These are phyloP conservation scores for Oithona nana DNA, from an alignment of 2,888 invertebrate genomes.

Conservation along the genomic window DNA sequence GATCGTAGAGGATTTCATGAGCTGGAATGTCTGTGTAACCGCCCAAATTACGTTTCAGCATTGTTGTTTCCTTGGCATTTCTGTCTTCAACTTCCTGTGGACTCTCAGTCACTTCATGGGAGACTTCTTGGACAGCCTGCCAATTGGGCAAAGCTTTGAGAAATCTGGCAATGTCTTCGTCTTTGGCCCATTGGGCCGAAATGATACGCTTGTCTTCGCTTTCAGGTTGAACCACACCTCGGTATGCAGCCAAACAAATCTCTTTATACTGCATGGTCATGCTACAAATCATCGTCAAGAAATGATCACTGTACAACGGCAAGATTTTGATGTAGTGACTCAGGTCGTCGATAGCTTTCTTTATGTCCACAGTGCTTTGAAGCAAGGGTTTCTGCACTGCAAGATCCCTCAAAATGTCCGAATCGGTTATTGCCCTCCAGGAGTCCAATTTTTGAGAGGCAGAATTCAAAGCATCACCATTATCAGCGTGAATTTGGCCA, in stretches of 20 bases:
- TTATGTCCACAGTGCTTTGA: conserved; percentile 51
- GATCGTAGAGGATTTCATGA: conserved; percentile 68
- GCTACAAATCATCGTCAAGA: conserved; percentile 49
- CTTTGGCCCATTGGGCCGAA: conserved; percentile 73
- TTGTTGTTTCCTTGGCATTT: conserved; percentile 74
- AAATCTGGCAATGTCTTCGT: conserved; percentile 62
- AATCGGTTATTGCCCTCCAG: conserved; percentile 52
- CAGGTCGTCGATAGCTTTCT: conserved; percentile 44
- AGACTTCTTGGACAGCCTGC: conserved; percentile 30
- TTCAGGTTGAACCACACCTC: conserved; percentile 54
- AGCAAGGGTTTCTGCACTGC: conserved; percentile 26
- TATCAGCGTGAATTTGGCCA: conserved; percentile 47
- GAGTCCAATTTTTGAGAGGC: conserved; percentile 55
- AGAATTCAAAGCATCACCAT: conserved; percentile 44
- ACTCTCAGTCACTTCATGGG: conserved; percentile 45
- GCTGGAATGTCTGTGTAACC: conserved; percentile 65
- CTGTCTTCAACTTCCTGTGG: conserved; percentile 56
- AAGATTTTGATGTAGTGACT: conserved; percentile 45
- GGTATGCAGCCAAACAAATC: conserved; percentile 46
- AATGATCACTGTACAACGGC: conserved; percentile 52
- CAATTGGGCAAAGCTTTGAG: conserved; percentile 5
- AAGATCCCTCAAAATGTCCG: conserved; percentile 44
- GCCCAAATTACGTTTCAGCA: conserved; percentile 72
- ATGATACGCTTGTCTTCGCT: conserved; percentile 56
- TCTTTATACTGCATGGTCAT: conserved; percentile 46